Percentiles rank a stretch among this genome's conserved stretches.
phyloP scores from a whole-genome alignment of 2,113 vertebrate genomes.

The zebrafish (Danio rerio) region DNA sequence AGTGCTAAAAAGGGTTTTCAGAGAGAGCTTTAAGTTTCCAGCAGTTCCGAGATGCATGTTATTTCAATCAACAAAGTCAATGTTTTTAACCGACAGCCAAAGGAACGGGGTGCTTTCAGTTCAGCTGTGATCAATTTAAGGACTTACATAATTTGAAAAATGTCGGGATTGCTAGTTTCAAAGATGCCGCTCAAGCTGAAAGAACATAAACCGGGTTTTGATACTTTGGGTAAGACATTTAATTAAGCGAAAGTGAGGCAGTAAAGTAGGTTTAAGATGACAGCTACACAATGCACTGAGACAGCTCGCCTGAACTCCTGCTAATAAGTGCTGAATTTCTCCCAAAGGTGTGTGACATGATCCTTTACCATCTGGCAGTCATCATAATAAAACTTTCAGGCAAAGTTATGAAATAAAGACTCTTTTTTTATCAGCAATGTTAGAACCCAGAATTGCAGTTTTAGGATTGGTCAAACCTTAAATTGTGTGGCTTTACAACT shows the following conservation, averaged over 20 bases:
- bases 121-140: slow-evolving; percentile 33
- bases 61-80: slow-evolving; percentile 23
- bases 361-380: slow-evolving; percentile 26
- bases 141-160: slow-evolving; percentile 23
- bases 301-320: slow-evolving; percentile 27
- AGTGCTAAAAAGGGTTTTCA: slow-evolving; percentile 58
- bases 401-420: not conserved
- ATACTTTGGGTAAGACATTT: slow-evolving; percentile 31
- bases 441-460: not conserved
- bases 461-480: not conserved
- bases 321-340: slow-evolving; percentile 11
- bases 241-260: slow-evolving; percentile 27
- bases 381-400: not conserved
- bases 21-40: slow-evolving; percentile 13
- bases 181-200: not conserved
- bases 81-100: not conserved
- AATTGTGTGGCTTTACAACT: too few relatives aligned
- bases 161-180: slow-evolving; percentile 6
- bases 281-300: slow-evolving; percentile 29
- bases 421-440: not conserved
- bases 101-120: not conserved
- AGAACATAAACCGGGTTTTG: not conserved
- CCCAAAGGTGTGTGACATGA: slow-evolving; percentile 31
- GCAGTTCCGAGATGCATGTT: not conserved
- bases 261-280: slow-evolving; percentile 36